These are phyloP conservation scores for Plumapathes pennacea DNA, from an alignment of 92 coral and sea anemone species.

Conservation along the genomic window DNA sequence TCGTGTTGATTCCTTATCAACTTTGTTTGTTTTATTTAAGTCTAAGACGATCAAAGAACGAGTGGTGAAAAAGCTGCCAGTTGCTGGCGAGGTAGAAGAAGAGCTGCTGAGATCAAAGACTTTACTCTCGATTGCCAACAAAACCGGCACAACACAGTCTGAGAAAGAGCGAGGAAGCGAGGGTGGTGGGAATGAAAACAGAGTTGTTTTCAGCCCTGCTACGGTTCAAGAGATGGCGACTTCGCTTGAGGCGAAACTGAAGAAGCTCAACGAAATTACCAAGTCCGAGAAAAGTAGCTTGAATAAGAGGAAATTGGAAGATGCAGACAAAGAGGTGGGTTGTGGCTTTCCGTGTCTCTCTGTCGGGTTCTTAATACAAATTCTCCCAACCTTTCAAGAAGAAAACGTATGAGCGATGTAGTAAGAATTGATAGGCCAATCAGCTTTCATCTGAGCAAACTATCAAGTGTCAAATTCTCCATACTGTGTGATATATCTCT, in stretches of 20 bases:
- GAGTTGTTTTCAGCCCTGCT: conserved; percentile 1
- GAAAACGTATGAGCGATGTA: too few species aligned
- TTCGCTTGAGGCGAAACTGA: conserved; percentile 25
- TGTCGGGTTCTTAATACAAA: too few species aligned
- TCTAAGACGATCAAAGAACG: conserved; percentile 51
- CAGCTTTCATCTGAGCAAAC: too few species aligned
- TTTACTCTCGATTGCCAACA: conserved; percentile 67
- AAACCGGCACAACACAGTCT: conserved; percentile 11
- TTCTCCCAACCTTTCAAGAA: too few species aligned
- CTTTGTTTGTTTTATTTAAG: conserved; percentile 21
- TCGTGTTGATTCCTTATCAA: too few species aligned
- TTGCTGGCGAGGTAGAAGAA: conserved; percentile 66
- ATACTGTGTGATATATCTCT: too few species aligned
- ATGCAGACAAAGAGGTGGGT: too few species aligned
- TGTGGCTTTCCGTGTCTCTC: too few species aligned
- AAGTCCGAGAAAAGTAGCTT: conserved; percentile 3
- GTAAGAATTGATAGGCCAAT: too few species aligned
- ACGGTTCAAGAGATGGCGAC: conserved; percentile 14
- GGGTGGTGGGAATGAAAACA: conserved; percentile 29
- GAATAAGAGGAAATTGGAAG: conserved; percentile 28
- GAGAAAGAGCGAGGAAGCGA: conserved; percentile 3
- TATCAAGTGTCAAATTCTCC: too few species aligned
- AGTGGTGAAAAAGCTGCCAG: conserved; percentile 29
- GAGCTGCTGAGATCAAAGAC: conserved; percentile 75
- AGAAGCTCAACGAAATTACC: conserved; percentile 1